These are phyloP conservation scores for Hesperophylax magnus DNA, from an alignment of 1,140 invertebrate genomes.

Conservation along the genomic window DNA sequence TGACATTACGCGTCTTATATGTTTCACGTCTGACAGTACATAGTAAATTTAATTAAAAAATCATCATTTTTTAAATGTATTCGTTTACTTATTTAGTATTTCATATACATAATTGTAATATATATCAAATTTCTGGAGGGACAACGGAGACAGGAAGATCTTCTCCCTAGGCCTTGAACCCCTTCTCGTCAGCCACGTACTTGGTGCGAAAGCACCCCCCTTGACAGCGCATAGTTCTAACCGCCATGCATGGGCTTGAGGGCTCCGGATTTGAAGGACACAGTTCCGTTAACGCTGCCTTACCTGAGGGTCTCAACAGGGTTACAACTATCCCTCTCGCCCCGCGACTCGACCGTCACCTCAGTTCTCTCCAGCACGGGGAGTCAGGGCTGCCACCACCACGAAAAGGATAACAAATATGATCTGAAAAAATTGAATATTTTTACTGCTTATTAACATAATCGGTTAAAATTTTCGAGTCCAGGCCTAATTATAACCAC, in stretches of 20 bases:
- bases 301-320: conserved; percentile 57
- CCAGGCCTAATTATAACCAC: no score
- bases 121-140: conserved; percentile 6
- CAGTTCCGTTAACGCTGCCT: conserved; percentile 53
- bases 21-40: no score
- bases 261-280: conserved; percentile 48
- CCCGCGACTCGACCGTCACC: conserved; percentile 45
- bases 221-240: neutral
- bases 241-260: conserved; percentile 43
- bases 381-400: conserved; percentile 44
- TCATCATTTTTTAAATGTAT: no score
- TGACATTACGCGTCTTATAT: no score
- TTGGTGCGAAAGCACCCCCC: conserved; percentile 43
- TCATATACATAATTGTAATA: no score
- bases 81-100: no score
- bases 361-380: no score
- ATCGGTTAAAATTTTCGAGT: no score
- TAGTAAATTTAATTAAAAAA: no score
- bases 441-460: no score
- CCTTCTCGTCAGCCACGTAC: conserved; percentile 19
- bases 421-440: neutral
- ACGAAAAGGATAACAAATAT: conserved; percentile 27
- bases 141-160: conserved; percentile 60
- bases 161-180: conserved; percentile 53
- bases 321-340: conserved; percentile 58